Evolutionary conservation across 2,888 invertebrate species (phyloP).

Genomic region (Pristionchus japonicus): DNA sequence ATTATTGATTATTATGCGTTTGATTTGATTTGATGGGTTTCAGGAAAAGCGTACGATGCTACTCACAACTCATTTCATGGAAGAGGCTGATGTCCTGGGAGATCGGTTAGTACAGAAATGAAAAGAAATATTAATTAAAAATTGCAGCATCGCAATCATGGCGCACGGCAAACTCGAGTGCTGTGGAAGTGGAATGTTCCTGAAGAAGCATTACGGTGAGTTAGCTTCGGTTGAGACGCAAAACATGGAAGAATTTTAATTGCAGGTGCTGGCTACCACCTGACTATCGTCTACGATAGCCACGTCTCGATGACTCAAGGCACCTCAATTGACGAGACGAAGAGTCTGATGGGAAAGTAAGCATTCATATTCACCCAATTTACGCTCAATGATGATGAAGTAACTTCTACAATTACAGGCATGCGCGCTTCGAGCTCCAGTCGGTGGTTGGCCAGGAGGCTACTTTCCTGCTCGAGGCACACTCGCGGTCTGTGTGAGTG

Average conservation of each 20-base stretch:
- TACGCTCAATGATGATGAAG: too few relatives aligned
- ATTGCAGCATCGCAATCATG: constrained; percentile 85
- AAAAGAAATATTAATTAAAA: neutral
- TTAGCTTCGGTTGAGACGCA: neutral
- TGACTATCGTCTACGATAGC: constrained; percentile 81
- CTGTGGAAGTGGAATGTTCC: constrained; percentile 83
- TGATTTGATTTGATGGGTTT: too few relatives aligned
- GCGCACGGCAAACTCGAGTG: constrained; percentile 86
- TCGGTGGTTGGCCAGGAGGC: constrained; percentile 86
- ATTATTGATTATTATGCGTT: too few relatives aligned
- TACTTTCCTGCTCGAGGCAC: constrained; percentile 80
- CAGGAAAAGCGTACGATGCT: constrained; percentile 82
- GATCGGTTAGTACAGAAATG: constrained; percentile 80
- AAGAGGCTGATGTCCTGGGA: constrained; percentile 89
- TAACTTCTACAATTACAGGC: neutral
- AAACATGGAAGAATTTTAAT: too few relatives aligned
- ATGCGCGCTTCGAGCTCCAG: constrained; percentile 79
- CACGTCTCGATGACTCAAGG: neutral
- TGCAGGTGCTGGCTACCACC: constrained; percentile 86
- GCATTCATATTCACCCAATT: neutral
- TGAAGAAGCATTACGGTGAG: constrained; percentile 87
- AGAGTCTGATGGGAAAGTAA: neutral
- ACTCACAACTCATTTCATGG: constrained; percentile 90
- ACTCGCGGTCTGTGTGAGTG: neutral
- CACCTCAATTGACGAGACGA: neutral